These are phyloP conservation scores for Vollenhovia emeryi DNA, from an alignment of 1,140 invertebrate genomes.

Conservation along the genomic window DNA sequence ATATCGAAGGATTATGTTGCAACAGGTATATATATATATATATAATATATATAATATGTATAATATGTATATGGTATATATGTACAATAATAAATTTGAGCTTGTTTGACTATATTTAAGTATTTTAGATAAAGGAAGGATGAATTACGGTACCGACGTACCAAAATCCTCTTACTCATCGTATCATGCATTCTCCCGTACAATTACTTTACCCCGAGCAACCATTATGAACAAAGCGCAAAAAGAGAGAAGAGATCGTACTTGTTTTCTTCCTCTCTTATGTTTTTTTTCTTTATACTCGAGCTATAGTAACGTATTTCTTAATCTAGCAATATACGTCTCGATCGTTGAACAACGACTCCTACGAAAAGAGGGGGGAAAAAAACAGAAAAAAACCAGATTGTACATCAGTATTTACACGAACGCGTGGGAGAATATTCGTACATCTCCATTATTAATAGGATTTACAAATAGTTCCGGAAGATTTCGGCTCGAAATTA, in stretches of 20 bases:
- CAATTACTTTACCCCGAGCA: conserved; percentile 58
- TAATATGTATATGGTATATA: conserved; percentile 83
- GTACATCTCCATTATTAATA: conserved; percentile 51
- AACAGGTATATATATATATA: conserved; percentile 73
- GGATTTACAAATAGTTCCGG: conserved; percentile 68
- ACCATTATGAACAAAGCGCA: conserved; percentile 63
- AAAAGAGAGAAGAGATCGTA: conserved; percentile 20
- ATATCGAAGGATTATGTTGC: conserved; percentile 81
- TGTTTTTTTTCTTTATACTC: conserved; percentile 51
- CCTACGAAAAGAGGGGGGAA: conserved; percentile 50
- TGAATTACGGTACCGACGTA: conserved; percentile 68
- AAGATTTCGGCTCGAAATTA: conserved; percentile 40
- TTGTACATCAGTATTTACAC: conserved; percentile 79
- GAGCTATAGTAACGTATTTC: conserved; percentile 54
- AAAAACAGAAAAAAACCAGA: conserved; percentile 67
- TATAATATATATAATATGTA: conserved; percentile 75
- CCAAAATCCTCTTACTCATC: conserved; percentile 42
- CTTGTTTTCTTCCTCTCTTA: conserved; percentile 14
- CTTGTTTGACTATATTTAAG: conserved; percentile 82
- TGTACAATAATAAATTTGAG: conserved; percentile 85
- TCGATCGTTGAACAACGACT: conserved; percentile 68
- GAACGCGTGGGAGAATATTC: conserved; percentile 27
- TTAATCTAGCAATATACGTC: conserved; percentile 59
- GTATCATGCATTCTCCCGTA: conserved; percentile 34
- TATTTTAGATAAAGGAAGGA: conserved; percentile 83